These are phyloP conservation scores for Antedon bifida DNA, from an alignment of 35 echinoderm and acorn worm genomes.

Conservation along the genomic window DNA sequence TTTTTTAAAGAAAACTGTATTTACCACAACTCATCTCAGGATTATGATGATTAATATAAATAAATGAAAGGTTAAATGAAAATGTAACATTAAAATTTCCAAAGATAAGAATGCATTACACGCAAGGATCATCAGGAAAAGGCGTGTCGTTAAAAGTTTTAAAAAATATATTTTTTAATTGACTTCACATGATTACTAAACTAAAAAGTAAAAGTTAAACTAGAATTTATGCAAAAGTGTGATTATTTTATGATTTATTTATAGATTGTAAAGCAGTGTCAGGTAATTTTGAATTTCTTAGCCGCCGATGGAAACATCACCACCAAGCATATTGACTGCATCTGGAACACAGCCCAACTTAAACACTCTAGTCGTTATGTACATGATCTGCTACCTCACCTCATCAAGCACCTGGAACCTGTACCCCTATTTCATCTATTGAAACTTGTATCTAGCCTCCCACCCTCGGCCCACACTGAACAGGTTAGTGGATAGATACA, in stretches of 20 bases:
- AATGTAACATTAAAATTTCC: no score
- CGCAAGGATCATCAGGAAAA: no score
- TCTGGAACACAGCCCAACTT: constrained; percentile 63
- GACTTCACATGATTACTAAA: no score
- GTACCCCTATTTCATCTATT: constrained; percentile 42
- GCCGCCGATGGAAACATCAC: constrained; percentile 65
- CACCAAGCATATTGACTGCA: constrained; percentile 46
- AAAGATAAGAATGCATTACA: no score
- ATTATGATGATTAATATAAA: no score
- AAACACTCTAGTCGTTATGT: constrained; percentile 79
- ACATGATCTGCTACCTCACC: constrained; percentile 76
- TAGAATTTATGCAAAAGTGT: no score
- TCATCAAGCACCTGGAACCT: constrained; percentile 66
- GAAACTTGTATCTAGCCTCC: constrained; percentile 50
- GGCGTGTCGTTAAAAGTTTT: no score
- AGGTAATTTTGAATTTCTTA: constrained; percentile 68
- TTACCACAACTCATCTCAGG: no score
- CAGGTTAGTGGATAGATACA: constrained; percentile 6
- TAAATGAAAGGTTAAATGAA: no score
- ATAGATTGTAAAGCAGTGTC: constrained; percentile 77
- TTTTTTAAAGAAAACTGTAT: neutral
- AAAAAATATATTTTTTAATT: no score
- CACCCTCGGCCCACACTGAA: constrained; percentile 67
- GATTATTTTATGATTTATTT: neutral
- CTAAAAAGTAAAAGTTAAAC: no score